phyloP scores from a whole-genome alignment of 2,888 invertebrate species.

The Junonia oenone region DNA sequence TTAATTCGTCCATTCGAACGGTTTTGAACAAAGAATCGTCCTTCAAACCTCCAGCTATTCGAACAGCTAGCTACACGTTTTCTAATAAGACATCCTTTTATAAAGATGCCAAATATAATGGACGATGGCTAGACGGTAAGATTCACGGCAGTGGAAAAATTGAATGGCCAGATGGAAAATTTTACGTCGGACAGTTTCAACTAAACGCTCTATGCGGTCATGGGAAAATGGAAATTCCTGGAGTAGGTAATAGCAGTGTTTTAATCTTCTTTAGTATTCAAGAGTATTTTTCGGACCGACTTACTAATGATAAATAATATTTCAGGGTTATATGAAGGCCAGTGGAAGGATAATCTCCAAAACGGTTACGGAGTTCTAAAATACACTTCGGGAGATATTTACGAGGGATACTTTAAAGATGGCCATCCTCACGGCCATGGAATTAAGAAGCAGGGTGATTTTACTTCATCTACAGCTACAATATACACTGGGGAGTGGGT shows the following conservation, averaged over 20 bases:
- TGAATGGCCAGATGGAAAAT: slow-evolving; percentile 89
- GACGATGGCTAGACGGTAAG: slow-evolving; percentile 90
- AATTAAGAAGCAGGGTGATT: slow-evolving; percentile 87
- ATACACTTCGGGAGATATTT: slow-evolving; percentile 87
- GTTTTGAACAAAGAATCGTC: slow-evolving; percentile 81
- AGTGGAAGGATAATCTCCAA: slow-evolving; percentile 90
- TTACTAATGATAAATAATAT: not conserved
- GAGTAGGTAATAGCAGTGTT: slow-evolving; percentile 58
- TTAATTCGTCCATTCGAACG: slow-evolving; percentile 86
- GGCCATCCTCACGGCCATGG: slow-evolving; percentile 92
- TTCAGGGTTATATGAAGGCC: slow-evolving; percentile 86
- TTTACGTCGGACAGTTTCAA: slow-evolving; percentile 89
- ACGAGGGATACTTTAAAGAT: slow-evolving; percentile 92
- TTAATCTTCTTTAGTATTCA: not conserved
- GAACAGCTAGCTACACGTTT: slow-evolving; percentile 86
- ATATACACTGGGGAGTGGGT: slow-evolving; percentile 95
- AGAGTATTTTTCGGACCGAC: not conserved
- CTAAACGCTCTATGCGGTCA: slow-evolving; percentile 86
- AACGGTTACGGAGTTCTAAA: slow-evolving; percentile 89
- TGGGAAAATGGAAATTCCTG: slow-evolving; percentile 84
- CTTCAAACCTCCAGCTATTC: slow-evolving; percentile 83
- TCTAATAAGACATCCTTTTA: slow-evolving; percentile 83
- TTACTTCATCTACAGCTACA: slow-evolving; percentile 85
- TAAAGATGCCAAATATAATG: slow-evolving; percentile 89
- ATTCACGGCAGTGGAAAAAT: slow-evolving; percentile 91